Conservation (phyloP, 1,140 invertebrate species). For the Globodera rostochiensis region DNA sequence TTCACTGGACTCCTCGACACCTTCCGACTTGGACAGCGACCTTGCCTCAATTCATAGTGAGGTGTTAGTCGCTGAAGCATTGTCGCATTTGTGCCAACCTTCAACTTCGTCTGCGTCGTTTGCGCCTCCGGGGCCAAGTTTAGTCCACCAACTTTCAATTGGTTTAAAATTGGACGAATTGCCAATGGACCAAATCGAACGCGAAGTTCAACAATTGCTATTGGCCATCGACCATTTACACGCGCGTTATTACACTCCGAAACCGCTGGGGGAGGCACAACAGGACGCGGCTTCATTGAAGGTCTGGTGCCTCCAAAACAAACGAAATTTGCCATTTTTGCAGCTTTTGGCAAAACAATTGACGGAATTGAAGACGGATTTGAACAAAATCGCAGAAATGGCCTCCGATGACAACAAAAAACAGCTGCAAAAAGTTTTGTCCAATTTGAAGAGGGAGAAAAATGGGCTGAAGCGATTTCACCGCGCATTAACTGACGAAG, state of each 20-base stretch:
- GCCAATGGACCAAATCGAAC: slow-evolving; percentile 21
- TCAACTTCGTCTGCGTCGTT: not conserved
- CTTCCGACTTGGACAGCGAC: slow-evolving; percentile 38
- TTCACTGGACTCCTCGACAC: slow-evolving; percentile 28
- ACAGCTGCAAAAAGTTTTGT: slow-evolving; percentile 3
- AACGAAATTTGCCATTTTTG: slow-evolving; percentile 4
- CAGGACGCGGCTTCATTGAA: slow-evolving; percentile 30
- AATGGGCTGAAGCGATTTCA: slow-evolving; percentile 29
- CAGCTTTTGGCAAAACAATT: slow-evolving; percentile 30
- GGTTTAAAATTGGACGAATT: slow-evolving; percentile 1
- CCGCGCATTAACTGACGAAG: slow-evolving; percentile 29
- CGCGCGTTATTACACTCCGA: slow-evolving; percentile 23
- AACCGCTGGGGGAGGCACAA: slow-evolving; percentile 20
- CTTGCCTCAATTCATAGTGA: slow-evolving; percentile 43
- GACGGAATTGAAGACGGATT: slow-evolving; percentile 17
- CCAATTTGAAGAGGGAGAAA: slow-evolving; percentile 29
- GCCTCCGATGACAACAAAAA: not conserved
- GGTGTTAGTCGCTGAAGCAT: slow-evolving; percentile 35
- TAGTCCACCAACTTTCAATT: slow-evolving; percentile 4
- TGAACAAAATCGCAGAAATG: not conserved
- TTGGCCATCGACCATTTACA: slow-evolving; percentile 19
- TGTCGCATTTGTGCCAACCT: not conserved
- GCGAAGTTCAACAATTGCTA: slow-evolving; percentile 17
- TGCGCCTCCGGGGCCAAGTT: not conserved
- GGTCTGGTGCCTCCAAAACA: not conserved